A percentile compares a stretch with the other conserved stretches of the same genome.
These are phyloP conservation scores for Empis livida DNA, from an alignment of 2,888 invertebrate species.

Conservation along the genomic window DNA sequence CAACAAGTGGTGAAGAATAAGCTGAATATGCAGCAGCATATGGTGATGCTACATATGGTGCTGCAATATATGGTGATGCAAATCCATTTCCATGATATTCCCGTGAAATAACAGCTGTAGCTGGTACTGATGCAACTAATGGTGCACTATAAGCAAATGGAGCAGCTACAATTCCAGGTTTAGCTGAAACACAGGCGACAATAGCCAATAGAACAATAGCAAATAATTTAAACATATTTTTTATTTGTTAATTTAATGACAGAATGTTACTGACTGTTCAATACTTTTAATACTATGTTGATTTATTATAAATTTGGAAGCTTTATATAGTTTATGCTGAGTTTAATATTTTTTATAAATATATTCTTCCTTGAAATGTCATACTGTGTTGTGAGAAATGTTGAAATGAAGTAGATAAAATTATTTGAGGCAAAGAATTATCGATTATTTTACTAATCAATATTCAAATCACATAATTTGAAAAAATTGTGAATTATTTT, in stretches of 20 bases:
- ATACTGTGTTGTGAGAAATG: no score
- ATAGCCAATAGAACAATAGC: conserved; percentile 14
- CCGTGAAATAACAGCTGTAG: conserved; percentile 40
- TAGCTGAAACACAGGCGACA: conserved; percentile 26
- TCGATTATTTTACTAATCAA: no score
- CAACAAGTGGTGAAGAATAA: conserved; percentile 26
- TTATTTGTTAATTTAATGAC: not conserved
- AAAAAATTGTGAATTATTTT: no score
- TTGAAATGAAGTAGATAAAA: no score
- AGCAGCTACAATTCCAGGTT: conserved; percentile 22
- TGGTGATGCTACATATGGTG: conserved; percentile 17
- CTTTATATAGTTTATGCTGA: no score
- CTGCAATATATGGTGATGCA: conserved; percentile 35
- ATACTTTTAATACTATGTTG: no score
- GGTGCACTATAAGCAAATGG: conserved; percentile 26
- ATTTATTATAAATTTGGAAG: no score
- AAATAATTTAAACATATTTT: no score
- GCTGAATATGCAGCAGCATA: conserved; percentile 11
- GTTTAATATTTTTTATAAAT: no score
- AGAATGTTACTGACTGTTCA: not conserved
- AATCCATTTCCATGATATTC: conserved; percentile 37
- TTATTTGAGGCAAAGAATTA: no score
- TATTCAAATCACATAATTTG: no score
- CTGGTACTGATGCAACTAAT: conserved; percentile 31
- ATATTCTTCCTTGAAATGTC: no score